Percentiles rank a stretch among this genome's conserved stretches.
Evolutionary conservation across 1,140 invertebrate species (phyloP).

Genomic region (Drosophila pectinifera): DNA sequence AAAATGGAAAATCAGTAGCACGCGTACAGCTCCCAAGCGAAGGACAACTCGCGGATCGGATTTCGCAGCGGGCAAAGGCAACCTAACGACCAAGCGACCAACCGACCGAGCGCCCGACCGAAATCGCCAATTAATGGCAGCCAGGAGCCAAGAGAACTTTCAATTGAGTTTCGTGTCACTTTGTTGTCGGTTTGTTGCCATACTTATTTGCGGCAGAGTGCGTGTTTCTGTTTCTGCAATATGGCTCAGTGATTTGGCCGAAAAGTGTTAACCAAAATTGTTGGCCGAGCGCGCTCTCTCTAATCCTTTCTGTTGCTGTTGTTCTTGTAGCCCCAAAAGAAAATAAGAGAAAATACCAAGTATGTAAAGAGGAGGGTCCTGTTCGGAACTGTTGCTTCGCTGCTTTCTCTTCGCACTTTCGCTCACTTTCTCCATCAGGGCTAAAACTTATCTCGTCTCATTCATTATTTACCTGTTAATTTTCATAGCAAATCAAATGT

Average conservation of each 20-base stretch:
- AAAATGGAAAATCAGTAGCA: conserved; percentile 75
- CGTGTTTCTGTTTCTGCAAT: conserved; percentile 40
- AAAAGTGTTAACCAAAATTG: conserved; percentile 40
- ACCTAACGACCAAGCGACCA: neutral
- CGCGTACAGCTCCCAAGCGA: conserved; percentile 65
- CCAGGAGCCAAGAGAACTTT: conserved; percentile 48
- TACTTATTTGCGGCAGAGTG: conserved; percentile 21
- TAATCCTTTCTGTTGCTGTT: conserved; percentile 15
- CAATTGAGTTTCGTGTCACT: conserved; percentile 47
- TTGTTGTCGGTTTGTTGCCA: conserved; percentile 19
- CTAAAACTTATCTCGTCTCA: conserved; percentile 35
- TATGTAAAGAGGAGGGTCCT: conserved; percentile 22
- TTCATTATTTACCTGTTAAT: conserved; percentile 46
- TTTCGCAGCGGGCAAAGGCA: neutral
- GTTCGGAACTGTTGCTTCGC: conserved; percentile 55
- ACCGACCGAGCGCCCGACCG: neutral
- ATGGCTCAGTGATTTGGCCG: conserved; percentile 53
- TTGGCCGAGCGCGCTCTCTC: conserved; percentile 6
- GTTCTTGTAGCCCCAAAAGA: neutral
- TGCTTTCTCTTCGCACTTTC: conserved; percentile 7
- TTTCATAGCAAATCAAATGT: conserved; percentile 55
- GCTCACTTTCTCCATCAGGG: neutral
- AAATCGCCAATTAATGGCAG: conserved; percentile 58
- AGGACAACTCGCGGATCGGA: conserved; percentile 46
- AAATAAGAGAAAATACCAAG: conserved; percentile 12